A percentile compares a stretch with the other conserved stretches of the same genome.
phyloP scores from a whole-genome alignment of 2,113 vertebrate species.

The Leptobrachium ailaonicum region DNA sequence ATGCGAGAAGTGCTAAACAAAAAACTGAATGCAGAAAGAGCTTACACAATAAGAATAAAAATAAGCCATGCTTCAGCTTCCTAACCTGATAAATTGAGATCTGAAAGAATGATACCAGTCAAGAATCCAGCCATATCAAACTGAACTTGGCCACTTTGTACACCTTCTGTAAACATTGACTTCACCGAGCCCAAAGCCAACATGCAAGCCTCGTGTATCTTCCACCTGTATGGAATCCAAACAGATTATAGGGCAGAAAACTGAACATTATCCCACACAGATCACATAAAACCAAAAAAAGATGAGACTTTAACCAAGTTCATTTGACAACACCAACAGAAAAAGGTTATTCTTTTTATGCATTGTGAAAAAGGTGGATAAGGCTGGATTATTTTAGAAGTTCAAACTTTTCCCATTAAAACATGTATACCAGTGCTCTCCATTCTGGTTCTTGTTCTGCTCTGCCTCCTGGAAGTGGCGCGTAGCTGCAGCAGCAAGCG shows the following conservation, averaged over 20 bases:
- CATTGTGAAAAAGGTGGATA: too few species aligned
- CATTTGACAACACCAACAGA: too few species aligned
- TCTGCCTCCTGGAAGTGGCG: constrained; percentile 94
- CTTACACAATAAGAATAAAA: neutral
- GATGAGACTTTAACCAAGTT: too few species aligned
- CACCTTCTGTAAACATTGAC: constrained; percentile 89
- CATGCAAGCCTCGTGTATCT: constrained; percentile 97
- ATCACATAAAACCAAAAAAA: too few species aligned
- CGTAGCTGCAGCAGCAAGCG: constrained; percentile 90
- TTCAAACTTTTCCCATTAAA: too few species aligned
- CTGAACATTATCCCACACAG: too few species aligned
- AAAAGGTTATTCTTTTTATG: too few species aligned
- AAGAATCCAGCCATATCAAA: constrained; percentile 98
- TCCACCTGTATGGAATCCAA: constrained; percentile 80
- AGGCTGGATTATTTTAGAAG: too few species aligned
- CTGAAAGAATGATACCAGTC: constrained; percentile 87
- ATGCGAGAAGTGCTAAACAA: neutral
- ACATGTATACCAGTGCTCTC: constrained; percentile 82
- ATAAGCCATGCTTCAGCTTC: neutral
- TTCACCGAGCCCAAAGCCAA: constrained; percentile 94
- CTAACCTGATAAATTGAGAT: constrained; percentile 89
- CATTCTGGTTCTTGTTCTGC: constrained; percentile 80
- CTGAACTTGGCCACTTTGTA: constrained; percentile 89
- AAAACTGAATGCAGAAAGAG: neutral
- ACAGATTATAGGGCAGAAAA: neutral